Base-by-base conservation (phyloP, 2,113 vertebrate species). In the Rattus rattus region DNA sequence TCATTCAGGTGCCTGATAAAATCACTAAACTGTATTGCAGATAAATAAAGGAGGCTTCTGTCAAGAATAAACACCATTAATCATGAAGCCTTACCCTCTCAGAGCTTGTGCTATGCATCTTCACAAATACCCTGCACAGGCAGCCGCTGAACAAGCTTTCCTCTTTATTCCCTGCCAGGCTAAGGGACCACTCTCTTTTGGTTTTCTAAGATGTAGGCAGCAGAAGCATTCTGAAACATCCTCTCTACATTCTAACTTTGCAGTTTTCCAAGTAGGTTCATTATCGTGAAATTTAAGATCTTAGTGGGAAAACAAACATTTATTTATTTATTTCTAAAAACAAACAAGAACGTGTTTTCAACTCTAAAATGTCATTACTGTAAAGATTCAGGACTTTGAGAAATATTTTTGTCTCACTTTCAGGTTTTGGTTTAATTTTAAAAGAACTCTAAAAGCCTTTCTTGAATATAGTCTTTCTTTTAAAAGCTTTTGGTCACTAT, bases 21-120 rank as follows among this genome's bases (percentile, higher is more conserved):
- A 99, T 99, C 99, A 96, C 99, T 98, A 99, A 99, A 99, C 99
- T 99, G 99, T 99, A 99, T 99, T 99, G 99, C 99, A 99, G 99
- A 99, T 99, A 99, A 99, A 99, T 99, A 99, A 99, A 99, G 99
- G 99, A 99, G 99, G 99, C 99, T 99, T 99, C 99, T 99, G 99
- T 99, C 99, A 99, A 99, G 99, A 99, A 99, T 99, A 99, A 99
- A 99, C 99, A 99, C 99, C 99, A 99, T 99, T 99, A 99, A 99
- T 99, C 99, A 99, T 99, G 99, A 99, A 99, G 99, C 98, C 99
- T 99, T 98, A 98, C 98, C 98, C 98, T 98, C 98, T 98, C 99
- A 99, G 99, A 99, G 98, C 98, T 98, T 99, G 98, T 97, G 99
- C 99, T 98, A 98, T 98, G 97, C 98, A 98, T 98, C 98, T 98